Conservation (phyloP, 1,140 invertebrate genomes). For the Paralvinella palmiformis region DNA sequence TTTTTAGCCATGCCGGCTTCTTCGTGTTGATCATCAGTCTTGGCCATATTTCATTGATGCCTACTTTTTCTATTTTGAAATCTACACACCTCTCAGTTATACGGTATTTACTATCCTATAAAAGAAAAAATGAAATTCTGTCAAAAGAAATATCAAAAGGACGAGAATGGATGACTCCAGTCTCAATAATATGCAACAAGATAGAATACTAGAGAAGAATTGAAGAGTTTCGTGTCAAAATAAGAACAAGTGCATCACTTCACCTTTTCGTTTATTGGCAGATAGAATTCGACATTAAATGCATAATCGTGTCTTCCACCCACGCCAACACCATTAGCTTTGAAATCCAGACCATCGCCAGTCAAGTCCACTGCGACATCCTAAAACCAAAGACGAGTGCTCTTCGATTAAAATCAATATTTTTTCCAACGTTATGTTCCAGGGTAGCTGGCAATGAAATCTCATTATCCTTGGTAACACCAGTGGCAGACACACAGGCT, state of each 20-base stretch:
- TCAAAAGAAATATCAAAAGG: slow-evolving; percentile 13
- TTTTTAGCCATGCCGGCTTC: slow-evolving; percentile 84
- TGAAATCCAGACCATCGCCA: neutral
- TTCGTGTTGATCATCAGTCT: slow-evolving; percentile 67
- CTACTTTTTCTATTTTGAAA: slow-evolving; percentile 64
- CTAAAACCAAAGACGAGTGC: neutral
- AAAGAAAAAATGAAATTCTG: slow-evolving; percentile 27
- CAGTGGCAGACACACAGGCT: too few species aligned
- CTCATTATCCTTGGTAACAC: too few species aligned
- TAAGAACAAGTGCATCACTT: too few species aligned
- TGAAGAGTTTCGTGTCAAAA: too few species aligned
- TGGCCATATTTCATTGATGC: slow-evolving; percentile 70
- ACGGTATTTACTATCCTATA: slow-evolving; percentile 54
- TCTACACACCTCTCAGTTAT: slow-evolving; percentile 71
- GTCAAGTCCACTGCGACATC: neutral
- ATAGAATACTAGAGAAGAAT: too few species aligned
- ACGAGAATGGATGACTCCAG: neutral
- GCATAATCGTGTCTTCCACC: neutral
- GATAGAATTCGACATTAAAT: neutral
- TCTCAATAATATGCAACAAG: too few species aligned
- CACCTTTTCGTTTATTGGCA: too few species aligned
- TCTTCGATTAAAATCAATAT: too few species aligned
- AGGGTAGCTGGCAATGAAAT: too few species aligned
- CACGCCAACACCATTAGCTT: neutral
- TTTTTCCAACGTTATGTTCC: too few species aligned